A percentile compares a stretch with the other conserved stretches of the same genome.
Evolutionary conservation across 2,113 vertebrate genomes (phyloP).

Genomic region (Spilogale gracilis): DNA sequence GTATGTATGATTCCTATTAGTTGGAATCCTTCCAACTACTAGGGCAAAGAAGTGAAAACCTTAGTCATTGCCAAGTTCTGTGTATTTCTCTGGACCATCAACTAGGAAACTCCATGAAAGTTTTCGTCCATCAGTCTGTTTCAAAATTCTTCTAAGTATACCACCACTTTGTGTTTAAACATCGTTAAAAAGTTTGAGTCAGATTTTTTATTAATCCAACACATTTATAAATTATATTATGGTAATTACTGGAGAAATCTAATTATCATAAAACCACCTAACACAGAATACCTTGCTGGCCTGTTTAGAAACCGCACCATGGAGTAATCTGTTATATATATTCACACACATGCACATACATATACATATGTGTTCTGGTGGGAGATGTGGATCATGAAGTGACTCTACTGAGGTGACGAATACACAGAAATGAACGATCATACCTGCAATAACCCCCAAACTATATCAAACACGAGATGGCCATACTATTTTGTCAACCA

Average conservation of each 20-base stretch:
- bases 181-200: neutral
- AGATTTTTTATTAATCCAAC: constrained; percentile 11
- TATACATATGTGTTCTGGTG: neutral
- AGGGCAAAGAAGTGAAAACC: constrained; percentile 43
- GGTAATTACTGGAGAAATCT: neutral
- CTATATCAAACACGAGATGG: neutral
- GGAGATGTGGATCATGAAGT: neutral
- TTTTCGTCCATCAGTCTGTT: constrained; percentile 62
- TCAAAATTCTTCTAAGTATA: neutral
- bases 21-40: neutral
- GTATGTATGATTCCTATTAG: neutral
- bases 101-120: constrained; percentile 22
- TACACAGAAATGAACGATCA: neutral
- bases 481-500: neutral
- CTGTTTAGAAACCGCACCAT: constrained; percentile 25
- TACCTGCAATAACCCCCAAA: neutral
- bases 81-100: constrained; percentile 49
- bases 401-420: constrained; percentile 56
- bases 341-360: neutral
- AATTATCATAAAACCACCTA: constrained; percentile 31
- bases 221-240: constrained; percentile 36
- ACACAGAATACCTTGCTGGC: constrained; percentile 37
- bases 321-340: neutral
- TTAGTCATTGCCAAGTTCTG: constrained; percentile 58
- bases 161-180: constrained; percentile 63